Evolutionary conservation across 2,113 vertebrate species (phyloP).

Genomic region (Pholis gunnellus): DNA sequence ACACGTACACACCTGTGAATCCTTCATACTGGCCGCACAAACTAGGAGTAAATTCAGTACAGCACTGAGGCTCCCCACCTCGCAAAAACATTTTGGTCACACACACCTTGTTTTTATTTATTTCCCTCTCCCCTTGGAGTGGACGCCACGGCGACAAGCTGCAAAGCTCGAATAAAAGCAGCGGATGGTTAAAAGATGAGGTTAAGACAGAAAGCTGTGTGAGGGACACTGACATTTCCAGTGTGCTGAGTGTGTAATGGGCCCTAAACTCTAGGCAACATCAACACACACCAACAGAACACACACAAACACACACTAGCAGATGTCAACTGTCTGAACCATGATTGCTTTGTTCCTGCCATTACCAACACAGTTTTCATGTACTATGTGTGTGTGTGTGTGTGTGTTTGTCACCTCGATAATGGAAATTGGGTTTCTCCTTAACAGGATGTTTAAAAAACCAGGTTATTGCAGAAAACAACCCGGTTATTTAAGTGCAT

Average conservation of each 20-base stretch:
- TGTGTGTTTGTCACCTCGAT: too few relatives aligned
- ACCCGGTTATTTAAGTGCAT: neutral
- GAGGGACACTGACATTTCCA: conserved; percentile 16
- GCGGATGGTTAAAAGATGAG: conserved; percentile 14
- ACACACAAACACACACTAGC: neutral
- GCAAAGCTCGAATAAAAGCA: conserved; percentile 5
- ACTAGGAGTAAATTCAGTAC: neutral
- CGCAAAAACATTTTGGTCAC: neutral
- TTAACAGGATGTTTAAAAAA: neutral
- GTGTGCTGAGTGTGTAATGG: conserved; percentile 6
- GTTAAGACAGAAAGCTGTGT: neutral
- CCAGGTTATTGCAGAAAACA: neutral
- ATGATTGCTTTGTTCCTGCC: neutral
- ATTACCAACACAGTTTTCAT: neutral
- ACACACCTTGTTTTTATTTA: conserved; percentile 1
- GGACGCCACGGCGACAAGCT: conserved; percentile 20
- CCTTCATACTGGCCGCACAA: neutral
- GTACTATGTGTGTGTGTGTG: neutral
- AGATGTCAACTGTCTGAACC: neutral
- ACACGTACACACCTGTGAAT: neutral
- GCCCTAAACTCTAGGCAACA: neutral
- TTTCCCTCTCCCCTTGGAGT: neutral
- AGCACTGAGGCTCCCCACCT: neutral
- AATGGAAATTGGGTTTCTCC: neutral
- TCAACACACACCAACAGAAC: neutral